phyloP scores from a whole-genome alignment of 2,888 invertebrate species.

The Micoletzkya japonica region DNA sequence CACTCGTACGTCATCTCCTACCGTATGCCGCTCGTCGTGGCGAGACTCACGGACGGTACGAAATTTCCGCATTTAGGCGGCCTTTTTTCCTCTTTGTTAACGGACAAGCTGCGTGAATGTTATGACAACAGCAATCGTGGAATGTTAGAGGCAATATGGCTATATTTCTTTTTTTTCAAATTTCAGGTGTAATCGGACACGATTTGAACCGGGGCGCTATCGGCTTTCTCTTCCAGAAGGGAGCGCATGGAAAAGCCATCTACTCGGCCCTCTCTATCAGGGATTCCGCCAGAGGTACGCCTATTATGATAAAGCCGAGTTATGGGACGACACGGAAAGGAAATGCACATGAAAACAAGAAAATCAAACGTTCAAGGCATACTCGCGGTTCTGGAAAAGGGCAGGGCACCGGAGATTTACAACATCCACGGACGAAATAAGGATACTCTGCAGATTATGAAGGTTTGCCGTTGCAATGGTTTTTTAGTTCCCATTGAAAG shows the following conservation, averaged over 20 bases:
- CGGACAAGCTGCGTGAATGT: no score
- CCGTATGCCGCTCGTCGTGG: conserved; percentile 15
- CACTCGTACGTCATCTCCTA: conserved; percentile 30
- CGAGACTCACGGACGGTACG: conserved; percentile 25
- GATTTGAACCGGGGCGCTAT: conserved; percentile 1
- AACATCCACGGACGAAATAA: conserved; percentile 10
- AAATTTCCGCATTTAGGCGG: not conserved
- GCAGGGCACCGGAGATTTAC: conserved; percentile 23
- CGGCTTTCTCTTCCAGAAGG: not conserved
- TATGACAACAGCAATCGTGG: no score
- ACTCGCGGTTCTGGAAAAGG: conserved; percentile 23
- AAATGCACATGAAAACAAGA: not conserved
- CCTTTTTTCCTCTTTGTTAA: no score
- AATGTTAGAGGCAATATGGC: no score
- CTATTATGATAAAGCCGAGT: not conserved
- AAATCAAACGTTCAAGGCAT: not conserved
- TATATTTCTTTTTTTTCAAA: no score
- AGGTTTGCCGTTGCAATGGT: not conserved
- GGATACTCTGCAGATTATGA: not conserved
- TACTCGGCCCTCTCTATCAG: conserved; percentile 1
- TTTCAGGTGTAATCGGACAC: conserved; percentile 11
- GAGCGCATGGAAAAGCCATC: not conserved
- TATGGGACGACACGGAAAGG: not conserved
- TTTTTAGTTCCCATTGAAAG: conserved; percentile 6
- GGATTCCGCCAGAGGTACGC: conserved; percentile 8